These are phyloP conservation scores for Lordiphosa mommai DNA, from an alignment of 1,140 invertebrate genomes.

Conservation along the genomic window DNA sequence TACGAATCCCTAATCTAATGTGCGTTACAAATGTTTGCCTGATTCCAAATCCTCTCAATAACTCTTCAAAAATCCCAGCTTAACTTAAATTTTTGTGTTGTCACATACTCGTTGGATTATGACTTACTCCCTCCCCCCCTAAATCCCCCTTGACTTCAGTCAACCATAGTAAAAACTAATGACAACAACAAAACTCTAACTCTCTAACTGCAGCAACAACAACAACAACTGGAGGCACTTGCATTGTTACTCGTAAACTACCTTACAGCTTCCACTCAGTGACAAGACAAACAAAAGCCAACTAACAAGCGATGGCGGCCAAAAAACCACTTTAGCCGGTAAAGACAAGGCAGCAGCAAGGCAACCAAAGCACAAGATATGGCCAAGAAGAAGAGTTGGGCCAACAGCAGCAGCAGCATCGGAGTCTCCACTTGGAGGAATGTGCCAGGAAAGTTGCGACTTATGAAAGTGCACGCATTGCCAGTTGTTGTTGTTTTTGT, in stretches of 20 bases:
- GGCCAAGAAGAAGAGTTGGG: conserved; percentile 31
- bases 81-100: conserved; percentile 15
- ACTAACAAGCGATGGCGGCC: conserved; percentile 67
- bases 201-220: conserved; percentile 18
- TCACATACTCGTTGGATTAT: no score
- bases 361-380: conserved; percentile 45
- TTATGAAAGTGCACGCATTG: conserved; percentile 74
- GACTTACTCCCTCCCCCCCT: not conserved
- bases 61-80: conserved; percentile 17
- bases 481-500: conserved; percentile 25
- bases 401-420: not conserved
- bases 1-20: not conserved
- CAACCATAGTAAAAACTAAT: conserved; percentile 38
- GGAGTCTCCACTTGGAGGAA: conserved; percentile 10
- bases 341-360: conserved; percentile 48
- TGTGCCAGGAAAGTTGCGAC: conserved; percentile 56
- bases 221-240: conserved; percentile 3
- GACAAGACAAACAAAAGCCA: conserved; percentile 57
- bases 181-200: conserved; percentile 25
- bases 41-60: not conserved
- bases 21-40: no score
- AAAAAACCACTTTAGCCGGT: conserved; percentile 60
- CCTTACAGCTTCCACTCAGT: conserved; percentile 47
- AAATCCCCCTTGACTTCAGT: not conserved
- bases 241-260: conserved; percentile 16